A percentile compares a stretch with the other conserved stretches of the same genome.
phyloP scores from a whole-genome alignment of 2,797 vertebrate species.

The Epinephelus awoara region DNA sequence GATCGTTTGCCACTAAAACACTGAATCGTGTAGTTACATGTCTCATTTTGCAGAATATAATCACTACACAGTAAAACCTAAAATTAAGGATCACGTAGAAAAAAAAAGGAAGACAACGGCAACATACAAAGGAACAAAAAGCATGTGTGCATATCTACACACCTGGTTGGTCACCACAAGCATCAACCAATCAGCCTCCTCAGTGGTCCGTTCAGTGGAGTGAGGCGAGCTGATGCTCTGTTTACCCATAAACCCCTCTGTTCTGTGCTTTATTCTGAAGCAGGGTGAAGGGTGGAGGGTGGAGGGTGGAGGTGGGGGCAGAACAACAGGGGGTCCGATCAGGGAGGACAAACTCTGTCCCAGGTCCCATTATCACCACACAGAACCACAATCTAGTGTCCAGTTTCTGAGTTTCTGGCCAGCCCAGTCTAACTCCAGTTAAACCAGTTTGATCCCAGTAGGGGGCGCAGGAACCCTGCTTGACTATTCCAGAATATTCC shows the following conservation, averaged over 20 bases:
- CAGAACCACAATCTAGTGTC: slow-evolving; percentile 38
- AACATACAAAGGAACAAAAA: slow-evolving; percentile 19
- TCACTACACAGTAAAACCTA: slow-evolving; percentile 43
- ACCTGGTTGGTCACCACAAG: slow-evolving; percentile 24
- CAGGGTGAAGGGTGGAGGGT: neutral
- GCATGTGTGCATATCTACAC: slow-evolving; percentile 43
- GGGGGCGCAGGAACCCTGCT: slow-evolving; percentile 76
- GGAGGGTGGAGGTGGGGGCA: neutral
- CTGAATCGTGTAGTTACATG: slow-evolving; percentile 41
- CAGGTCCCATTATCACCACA: slow-evolving; percentile 24
- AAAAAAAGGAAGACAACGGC: neutral
- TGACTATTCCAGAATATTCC: slow-evolving; percentile 43
- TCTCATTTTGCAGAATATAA: slow-evolving; percentile 51
- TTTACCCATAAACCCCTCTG: slow-evolving; percentile 61
- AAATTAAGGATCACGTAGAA: slow-evolving; percentile 27
- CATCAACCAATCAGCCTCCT: slow-evolving; percentile 37
- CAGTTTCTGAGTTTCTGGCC: slow-evolving; percentile 34
- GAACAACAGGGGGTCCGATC: slow-evolving; percentile 39
- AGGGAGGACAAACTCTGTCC: slow-evolving; percentile 38
- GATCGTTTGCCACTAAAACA: slow-evolving; percentile 21
- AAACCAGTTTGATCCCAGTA: slow-evolving; percentile 81
- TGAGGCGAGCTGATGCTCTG: slow-evolving; percentile 5
- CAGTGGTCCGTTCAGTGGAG: slow-evolving; percentile 29
- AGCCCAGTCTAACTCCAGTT: slow-evolving; percentile 76
- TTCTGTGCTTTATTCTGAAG: slow-evolving; percentile 16